A percentile compares a stretch with the other conserved stretches of the same genome.
Conservation (phyloP, 2,113 vertebrate species). For the Fregetta grallaria region DNA sequence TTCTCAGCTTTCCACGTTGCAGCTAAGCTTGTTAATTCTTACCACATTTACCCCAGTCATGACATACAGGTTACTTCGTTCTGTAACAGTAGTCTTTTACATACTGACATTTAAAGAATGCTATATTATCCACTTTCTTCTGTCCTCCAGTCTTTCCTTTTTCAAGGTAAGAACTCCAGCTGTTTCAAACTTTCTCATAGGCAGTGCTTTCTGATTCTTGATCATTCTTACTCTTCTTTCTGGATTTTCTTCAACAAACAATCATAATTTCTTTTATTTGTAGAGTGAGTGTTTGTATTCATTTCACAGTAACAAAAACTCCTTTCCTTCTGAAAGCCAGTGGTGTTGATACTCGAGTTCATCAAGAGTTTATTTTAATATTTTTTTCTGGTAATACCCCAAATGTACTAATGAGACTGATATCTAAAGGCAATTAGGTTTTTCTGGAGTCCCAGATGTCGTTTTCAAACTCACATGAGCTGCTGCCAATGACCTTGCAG, state of each 20-base stretch:
- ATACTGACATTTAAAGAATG: neutral
- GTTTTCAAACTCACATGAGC: neutral
- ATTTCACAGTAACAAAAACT: neutral
- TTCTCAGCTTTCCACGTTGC: neutral
- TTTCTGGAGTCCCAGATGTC: neutral
- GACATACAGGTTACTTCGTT: neutral
- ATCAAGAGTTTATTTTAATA: neutral
- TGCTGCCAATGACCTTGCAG: neutral
- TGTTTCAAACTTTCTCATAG: neutral
- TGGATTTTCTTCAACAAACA: neutral
- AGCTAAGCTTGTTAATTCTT: neutral
- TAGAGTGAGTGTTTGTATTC: neutral
- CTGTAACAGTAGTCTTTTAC: neutral
- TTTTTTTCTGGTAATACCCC: neutral
- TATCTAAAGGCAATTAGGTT: neutral
- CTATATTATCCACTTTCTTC: neutral
- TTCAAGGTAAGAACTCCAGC: neutral
- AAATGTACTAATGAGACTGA: neutral
- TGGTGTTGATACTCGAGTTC: neutral
- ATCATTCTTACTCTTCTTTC: neutral
- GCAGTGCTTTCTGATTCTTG: neutral
- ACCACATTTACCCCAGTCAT: accelerated
- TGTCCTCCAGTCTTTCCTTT: neutral
- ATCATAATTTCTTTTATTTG: neutral
- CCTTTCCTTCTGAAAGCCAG: neutral